Evolutionary conservation across 2,888 invertebrate species (phyloP).

Genomic region (Nomada fabriciana): DNA sequence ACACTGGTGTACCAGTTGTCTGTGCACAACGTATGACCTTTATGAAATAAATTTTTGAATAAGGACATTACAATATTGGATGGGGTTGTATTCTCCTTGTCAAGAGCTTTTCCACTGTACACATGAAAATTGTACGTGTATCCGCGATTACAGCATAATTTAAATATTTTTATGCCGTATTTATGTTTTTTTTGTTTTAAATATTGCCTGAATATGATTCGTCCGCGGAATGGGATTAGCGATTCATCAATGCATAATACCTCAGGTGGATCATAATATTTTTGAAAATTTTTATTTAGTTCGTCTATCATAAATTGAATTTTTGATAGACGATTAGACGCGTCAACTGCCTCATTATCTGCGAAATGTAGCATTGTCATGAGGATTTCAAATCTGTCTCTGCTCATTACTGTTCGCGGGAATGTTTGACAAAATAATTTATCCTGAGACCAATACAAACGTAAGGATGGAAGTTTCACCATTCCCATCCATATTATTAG

Average conservation of each 20-base stretch:
- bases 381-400: constrained; percentile 4
- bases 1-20: constrained; percentile 21
- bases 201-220: constrained; percentile 2
- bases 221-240: constrained; percentile 9
- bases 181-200: constrained; percentile 3
- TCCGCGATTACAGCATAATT: background rate
- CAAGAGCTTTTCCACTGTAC: background rate
- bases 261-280: constrained; percentile 11
- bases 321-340: background rate
- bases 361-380: background rate
- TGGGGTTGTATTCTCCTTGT: background rate
- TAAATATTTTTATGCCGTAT: constrained; percentile 15
- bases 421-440: background rate
- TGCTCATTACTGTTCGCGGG: constrained; percentile 2
- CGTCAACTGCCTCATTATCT: background rate
- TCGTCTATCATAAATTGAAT: constrained; percentile 4
- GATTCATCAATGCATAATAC: constrained; percentile 9
- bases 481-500: constrained; percentile 17
- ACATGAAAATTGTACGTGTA: constrained; percentile 1
- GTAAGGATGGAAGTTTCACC: background rate
- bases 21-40: constrained; percentile 12
- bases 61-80: background rate
- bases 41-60: background rate
- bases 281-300: constrained; percentile 1
- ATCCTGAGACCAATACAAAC: background rate